phyloP scores from a whole-genome alignment of 2,113 vertebrate genomes.

The Planiliza haematocheilus region DNA sequence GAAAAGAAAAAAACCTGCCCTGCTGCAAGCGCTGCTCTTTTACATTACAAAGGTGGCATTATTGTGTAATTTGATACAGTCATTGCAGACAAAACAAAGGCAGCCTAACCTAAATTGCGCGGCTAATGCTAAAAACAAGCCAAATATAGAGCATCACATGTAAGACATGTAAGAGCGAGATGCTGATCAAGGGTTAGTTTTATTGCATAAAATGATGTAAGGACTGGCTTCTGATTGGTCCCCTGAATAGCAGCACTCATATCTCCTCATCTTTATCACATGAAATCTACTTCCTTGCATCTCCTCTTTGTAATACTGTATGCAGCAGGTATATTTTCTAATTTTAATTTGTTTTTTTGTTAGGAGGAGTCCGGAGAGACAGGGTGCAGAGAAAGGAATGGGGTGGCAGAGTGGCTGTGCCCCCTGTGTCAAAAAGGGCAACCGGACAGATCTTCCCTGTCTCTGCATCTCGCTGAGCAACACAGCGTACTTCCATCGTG shows the following conservation, averaged over 20 bases:
- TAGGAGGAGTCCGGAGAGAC: conserved; percentile 85
- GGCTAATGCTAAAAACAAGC: conserved; percentile 1
- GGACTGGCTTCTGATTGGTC: too few relatives aligned
- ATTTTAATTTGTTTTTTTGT: conserved; percentile 19
- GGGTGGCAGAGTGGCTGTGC: conserved; percentile 80
- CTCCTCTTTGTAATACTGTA: neutral
- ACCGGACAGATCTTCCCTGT: conserved; percentile 76
- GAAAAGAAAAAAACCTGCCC: too few relatives aligned
- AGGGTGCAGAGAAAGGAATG: conserved; percentile 76
- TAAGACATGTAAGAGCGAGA: neutral
- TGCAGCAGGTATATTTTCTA: neutral
- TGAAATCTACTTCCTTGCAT: neutral
- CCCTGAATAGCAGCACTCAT: too few relatives aligned
- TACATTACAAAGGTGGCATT: conserved; percentile 18
- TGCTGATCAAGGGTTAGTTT: neutral
- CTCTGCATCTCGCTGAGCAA: conserved; percentile 82
- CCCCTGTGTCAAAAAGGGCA: conserved; percentile 84
- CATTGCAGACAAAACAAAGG: conserved; percentile 16
- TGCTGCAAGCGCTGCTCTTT: neutral
- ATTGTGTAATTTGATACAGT: conserved; percentile 31
- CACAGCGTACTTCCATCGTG: conserved; percentile 85
- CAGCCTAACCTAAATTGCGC: neutral
- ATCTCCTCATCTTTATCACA: too few relatives aligned
- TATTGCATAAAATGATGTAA: too few relatives aligned
- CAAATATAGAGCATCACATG: neutral